Evolutionary conservation across 2,797 vertebrate genomes (phyloP).

Genomic region (Scleropages formosus): DNA sequence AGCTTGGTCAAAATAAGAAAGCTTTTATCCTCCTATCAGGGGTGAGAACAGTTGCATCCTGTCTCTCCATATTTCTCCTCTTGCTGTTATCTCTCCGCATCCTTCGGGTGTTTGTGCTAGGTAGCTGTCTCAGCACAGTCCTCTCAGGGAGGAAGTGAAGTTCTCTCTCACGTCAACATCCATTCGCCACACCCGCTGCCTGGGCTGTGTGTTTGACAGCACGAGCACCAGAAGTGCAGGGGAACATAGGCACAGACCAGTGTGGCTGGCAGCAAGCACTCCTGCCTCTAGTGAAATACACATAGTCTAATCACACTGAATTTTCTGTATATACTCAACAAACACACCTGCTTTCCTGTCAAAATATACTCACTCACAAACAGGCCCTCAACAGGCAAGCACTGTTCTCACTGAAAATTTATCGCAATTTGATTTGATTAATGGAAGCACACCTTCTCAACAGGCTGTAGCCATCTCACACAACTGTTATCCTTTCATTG

Average conservation of each 20-base stretch:
- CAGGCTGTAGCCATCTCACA: too few relatives aligned
- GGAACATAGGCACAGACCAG: slow-evolving; percentile 63
- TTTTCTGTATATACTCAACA: too few relatives aligned
- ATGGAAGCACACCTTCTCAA: too few relatives aligned
- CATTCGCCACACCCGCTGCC: slow-evolving; percentile 75
- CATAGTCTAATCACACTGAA: too few relatives aligned
- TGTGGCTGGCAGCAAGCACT: slow-evolving; percentile 43
- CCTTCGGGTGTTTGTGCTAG: slow-evolving; percentile 75
- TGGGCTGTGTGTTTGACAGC: slow-evolving; percentile 83
- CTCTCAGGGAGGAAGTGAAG: slow-evolving; percentile 81
- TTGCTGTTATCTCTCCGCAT: not conserved
- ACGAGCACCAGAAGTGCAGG: slow-evolving; percentile 81
- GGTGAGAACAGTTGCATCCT: not conserved
- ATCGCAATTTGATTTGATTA: too few relatives aligned
- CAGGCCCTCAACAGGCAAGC: too few relatives aligned
- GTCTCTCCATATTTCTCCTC: not conserved
- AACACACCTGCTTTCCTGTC: not conserved
- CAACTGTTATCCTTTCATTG: too few relatives aligned
- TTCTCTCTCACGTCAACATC: slow-evolving; percentile 79
- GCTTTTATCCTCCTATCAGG: not conserved
- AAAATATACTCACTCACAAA: too few relatives aligned
- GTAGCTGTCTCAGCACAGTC: slow-evolving; percentile 78
- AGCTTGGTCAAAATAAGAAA: too few relatives aligned
- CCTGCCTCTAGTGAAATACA: not conserved
- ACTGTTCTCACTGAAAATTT: too few relatives aligned